These are phyloP conservation scores for Poecile atricapillus DNA, from an alignment of 2,113 vertebrate species.

Conservation along the genomic window DNA sequence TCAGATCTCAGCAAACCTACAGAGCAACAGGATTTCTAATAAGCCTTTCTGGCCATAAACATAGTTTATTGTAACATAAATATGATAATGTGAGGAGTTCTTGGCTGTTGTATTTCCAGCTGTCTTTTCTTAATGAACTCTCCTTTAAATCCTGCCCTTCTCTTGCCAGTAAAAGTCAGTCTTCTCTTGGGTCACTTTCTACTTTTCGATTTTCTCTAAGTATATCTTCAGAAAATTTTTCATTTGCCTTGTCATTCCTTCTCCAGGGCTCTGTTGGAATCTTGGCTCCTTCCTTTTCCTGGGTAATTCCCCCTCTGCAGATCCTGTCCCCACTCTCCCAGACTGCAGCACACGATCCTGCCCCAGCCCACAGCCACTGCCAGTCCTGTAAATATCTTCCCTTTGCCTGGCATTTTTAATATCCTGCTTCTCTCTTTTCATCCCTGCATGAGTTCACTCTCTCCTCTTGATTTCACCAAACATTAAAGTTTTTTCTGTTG, in stretches of 20 bases:
- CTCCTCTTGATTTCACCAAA: background rate
- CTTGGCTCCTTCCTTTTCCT: background rate
- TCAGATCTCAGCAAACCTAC: background rate
- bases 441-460: background rate
- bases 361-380: background rate
- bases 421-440: background rate
- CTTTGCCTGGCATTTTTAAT: background rate
- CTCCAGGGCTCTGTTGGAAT: background rate
- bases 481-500: background rate
- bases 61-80: constrained; percentile 15
- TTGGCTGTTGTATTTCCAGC: background rate
- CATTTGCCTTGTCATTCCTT: background rate
- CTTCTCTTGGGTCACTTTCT: background rate
- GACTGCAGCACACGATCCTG: background rate
- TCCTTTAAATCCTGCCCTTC: background rate
- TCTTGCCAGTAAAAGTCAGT: background rate
- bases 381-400: background rate
- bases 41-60: constrained; percentile 15
- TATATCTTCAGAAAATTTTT: background rate
- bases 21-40: background rate
- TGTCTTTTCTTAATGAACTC: background rate
- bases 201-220: background rate
- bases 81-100: constrained; percentile 5
- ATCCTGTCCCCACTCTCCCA: background rate
- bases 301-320: fast-evolving